Evolutionary conservation across 2,797 vertebrate species (phyloP), one percentile per base, ranked within the genome.

Genomic region (Lindbergichthys nudifrons): DNA sequence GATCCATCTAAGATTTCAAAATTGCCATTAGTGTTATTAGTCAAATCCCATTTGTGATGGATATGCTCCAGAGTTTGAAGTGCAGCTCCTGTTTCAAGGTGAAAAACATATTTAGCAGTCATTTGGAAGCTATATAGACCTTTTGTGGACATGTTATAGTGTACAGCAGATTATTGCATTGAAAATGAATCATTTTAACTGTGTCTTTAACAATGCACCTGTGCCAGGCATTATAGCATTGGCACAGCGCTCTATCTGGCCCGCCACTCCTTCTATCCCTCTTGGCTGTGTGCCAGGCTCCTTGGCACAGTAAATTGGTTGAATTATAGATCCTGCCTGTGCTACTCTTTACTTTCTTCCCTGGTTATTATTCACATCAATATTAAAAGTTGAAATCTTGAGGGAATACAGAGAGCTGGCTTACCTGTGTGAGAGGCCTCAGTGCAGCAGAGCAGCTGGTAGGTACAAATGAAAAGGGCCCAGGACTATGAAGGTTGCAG

Each of bases 171-270:
- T 89, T 88, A 91, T 88, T 88, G 86, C 82, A 90, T 85, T 68
- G 84, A 83, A 85, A 84, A 91, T 93, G 73, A 93, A 92, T 93
- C 88, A 91, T 87, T 89, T 90, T 91, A 89, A 91, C 79, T 71
- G 86, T 87, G 87, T 81, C 85, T 91, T 90, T 91, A 92, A 92
- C 90, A 91, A 91, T 88, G 82, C 82, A 87, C 87, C 87, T 88
- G 88, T 88, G 88, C 88, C 87, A 89, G 89, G 69, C 88, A 84
- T 91, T 90, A 82, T 80, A 87, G 59, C 82, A 77, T 87, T 92
- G 89, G 89, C 88, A 79, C 77, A 71, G 73, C 2, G 13, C 85
- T 82, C 30, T 77, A 54, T 84, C 84, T 76, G 82, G 79, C 80
- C 75, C 2, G 48, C 81, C 83, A 50, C 81, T 84, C 79, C 79